These are phyloP conservation scores for Chrysolina oricalcia DNA, from an alignment of 2,888 invertebrate species.

Conservation along the genomic window DNA sequence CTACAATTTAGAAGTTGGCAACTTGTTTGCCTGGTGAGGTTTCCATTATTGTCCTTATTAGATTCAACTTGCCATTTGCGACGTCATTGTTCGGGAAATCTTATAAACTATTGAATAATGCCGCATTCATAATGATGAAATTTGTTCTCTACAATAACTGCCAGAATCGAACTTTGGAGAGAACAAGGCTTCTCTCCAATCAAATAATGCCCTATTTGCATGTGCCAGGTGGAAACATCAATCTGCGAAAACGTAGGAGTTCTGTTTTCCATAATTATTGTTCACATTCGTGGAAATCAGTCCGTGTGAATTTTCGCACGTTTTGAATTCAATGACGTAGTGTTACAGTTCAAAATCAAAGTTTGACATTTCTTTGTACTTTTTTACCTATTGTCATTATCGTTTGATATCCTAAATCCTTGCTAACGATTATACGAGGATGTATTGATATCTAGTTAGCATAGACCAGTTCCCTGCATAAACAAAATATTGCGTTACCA, in stretches of 20 bases:
- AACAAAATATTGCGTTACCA: too few species aligned
- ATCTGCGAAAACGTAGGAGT: background rate
- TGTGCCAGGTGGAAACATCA: background rate
- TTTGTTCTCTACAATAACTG: conserved; percentile 17
- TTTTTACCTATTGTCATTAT: too few species aligned
- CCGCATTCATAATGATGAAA: conserved; percentile 59
- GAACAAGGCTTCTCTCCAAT: conserved; percentile 34
- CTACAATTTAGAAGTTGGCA: conserved; percentile 71
- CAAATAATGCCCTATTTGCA: conserved; percentile 9
- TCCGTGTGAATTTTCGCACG: background rate
- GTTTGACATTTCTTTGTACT: too few species aligned
- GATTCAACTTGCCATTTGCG: conserved; percentile 71
- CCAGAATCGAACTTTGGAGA: conserved; percentile 22
- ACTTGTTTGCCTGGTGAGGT: conserved; percentile 70
- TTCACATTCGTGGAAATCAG: background rate
- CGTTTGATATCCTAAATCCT: too few species aligned
- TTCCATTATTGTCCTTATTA: conserved; percentile 72
- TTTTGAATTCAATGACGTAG: too few species aligned
- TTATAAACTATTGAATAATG: conserved; percentile 71
- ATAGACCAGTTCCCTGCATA: too few species aligned
- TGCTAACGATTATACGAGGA: too few species aligned
- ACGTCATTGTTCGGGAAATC: conserved; percentile 70
- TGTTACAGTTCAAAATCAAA: too few species aligned
- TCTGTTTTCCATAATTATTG: conserved; percentile 1
- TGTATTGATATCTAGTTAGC: too few species aligned